phyloP scores from a whole-genome alignment of 1,140 invertebrate genomes.

The Bombus superbus region DNA sequence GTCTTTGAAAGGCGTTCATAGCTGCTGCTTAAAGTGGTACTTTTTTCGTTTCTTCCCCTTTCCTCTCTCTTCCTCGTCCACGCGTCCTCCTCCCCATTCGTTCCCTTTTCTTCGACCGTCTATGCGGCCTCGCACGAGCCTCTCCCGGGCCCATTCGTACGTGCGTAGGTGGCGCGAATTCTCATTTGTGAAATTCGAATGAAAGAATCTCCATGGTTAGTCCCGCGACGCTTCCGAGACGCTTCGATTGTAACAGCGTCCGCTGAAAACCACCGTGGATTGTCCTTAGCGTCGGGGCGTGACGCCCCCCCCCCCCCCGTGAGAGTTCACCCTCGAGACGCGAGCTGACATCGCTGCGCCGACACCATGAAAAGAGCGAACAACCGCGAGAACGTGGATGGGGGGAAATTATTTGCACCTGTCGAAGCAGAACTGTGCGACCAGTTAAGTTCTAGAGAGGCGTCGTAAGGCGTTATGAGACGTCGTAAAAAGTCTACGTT shows the following conservation, averaged over 20 bases:
- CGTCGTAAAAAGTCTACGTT: not conserved
- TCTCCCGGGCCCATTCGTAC: constrained; percentile 11
- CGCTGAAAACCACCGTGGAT: constrained; percentile 32
- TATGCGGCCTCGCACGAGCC: not conserved
- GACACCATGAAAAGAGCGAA: constrained; percentile 46
- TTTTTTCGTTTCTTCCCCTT: constrained; percentile 21
- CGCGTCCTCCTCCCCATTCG: not conserved
- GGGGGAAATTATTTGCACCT: constrained; percentile 53
- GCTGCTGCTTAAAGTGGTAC: constrained; percentile 60
- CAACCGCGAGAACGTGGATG: constrained; percentile 1
- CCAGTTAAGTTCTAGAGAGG: constrained; percentile 7
- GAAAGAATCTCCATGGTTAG: constrained; percentile 60
- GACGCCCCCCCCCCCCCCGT: not conserved
- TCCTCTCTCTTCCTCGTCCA: not conserved
- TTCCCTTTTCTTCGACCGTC: constrained; percentile 29
- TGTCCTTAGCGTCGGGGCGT: constrained; percentile 30
- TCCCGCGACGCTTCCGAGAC: constrained; percentile 20
- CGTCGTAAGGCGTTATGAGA: not conserved
- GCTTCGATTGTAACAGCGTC: constrained; percentile 49
- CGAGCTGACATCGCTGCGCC: not conserved
- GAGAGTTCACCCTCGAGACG: not conserved
- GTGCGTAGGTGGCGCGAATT: constrained; percentile 53
- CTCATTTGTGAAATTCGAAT: constrained; percentile 69
- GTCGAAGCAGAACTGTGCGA: constrained; percentile 32
- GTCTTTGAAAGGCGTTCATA: constrained; percentile 70